Conservation (phyloP, 2,888 invertebrate species). For the Dinocampus coccinellae region DNA sequence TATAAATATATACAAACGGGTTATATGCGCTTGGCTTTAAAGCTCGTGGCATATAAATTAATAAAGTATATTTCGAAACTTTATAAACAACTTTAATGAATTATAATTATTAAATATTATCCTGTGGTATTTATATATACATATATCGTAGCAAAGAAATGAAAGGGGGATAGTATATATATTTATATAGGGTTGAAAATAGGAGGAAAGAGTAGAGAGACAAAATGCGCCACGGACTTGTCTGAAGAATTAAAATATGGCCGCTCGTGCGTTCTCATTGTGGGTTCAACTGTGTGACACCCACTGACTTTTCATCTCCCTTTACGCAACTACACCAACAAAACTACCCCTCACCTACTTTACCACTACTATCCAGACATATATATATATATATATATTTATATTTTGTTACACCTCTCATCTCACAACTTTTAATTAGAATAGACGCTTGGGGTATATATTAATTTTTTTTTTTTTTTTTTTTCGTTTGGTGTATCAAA, state of each 20-base stretch:
- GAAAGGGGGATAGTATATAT: conserved; percentile 6
- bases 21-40: not conserved
- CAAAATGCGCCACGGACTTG: conserved; percentile 31
- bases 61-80: conserved; percentile 68
- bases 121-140: conserved; percentile 62
- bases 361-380: conserved; percentile 35
- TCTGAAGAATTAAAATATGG: conserved; percentile 68
- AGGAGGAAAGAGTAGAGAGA: conserved; percentile 30
- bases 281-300: conserved; percentile 62
- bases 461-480: not conserved
- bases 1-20: not conserved
- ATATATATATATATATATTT: no score
- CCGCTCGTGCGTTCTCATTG: conserved; percentile 68
- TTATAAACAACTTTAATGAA: conserved; percentile 69
- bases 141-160: conserved; percentile 35
- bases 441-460: conserved; percentile 19
- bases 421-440: conserved; percentile 29
- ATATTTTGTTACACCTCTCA: not conserved
- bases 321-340: conserved; percentile 36
- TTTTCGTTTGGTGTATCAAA: not conserved
- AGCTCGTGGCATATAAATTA: conserved; percentile 65
- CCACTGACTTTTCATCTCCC: conserved; percentile 65
- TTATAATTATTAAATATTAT: conserved; percentile 70
- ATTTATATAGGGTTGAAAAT: conserved; percentile 17
- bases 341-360: conserved; percentile 37